Percentiles rank a stretch among this genome's conserved stretches.
These are phyloP conservation scores for Archips crataeganus DNA, from an alignment of 2,888 invertebrate species.

Conservation along the genomic window DNA sequence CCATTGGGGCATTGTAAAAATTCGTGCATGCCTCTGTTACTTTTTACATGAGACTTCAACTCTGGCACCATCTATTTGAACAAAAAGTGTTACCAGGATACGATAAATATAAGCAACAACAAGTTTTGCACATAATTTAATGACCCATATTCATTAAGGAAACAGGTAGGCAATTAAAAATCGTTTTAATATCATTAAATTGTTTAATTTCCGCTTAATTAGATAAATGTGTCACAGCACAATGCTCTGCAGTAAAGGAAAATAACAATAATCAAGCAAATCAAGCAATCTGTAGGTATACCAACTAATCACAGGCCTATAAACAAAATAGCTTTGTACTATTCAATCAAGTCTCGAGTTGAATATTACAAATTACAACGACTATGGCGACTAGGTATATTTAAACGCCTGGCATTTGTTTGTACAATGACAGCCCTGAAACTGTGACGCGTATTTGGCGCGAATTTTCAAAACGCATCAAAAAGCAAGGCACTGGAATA, in stretches of 20 bases:
- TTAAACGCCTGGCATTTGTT: too few species aligned
- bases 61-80: too few species aligned
- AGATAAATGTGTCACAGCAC: slow-evolving; percentile 5
- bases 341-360: slow-evolving; percentile 13
- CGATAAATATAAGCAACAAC: too few species aligned
- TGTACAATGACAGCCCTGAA: background rate
- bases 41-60: too few species aligned
- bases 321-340: slow-evolving; percentile 23
- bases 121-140: too few species aligned
- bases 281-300: background rate
- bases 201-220: slow-evolving; percentile 25
- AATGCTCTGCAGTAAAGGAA: background rate
- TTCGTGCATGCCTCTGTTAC: too few species aligned
- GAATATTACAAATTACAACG: background rate
- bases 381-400: too few species aligned
- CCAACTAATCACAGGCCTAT: background rate
- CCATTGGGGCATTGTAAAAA: too few species aligned
- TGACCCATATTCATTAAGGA: slow-evolving; percentile 9
- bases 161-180: slow-evolving; percentile 31
- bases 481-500: slow-evolving; percentile 49
- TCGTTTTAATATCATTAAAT: slow-evolving; percentile 28
- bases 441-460: slow-evolving; percentile 49
- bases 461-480: slow-evolving; percentile 59
- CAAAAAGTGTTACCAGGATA: too few species aligned
- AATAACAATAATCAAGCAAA: background rate